Base-by-base conservation (phyloP, 2,888 invertebrate species). In the Acronicta aceris region DNA sequence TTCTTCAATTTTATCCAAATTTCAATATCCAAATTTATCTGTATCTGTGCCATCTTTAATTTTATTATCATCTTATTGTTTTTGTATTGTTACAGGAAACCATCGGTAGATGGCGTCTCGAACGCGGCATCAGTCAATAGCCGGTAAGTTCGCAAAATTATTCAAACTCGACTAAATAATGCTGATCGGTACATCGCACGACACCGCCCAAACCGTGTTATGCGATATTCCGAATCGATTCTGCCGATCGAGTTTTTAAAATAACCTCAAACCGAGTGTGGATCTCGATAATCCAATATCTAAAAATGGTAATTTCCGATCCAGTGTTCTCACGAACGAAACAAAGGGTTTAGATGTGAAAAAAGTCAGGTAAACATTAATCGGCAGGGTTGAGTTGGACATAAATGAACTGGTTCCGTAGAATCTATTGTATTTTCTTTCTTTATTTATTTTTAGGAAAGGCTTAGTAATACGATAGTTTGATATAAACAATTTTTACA, bases 51-150 rank as follows among this genome's bases (percentile, higher is more conserved):
- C 21, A 21, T n/a, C 21, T 21, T 21, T 21, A 21, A 30, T 30
- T 30, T 9, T 30, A 30, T 30, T 1, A 8, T 30, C 9, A 9
- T 30, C 30, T 9, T 9, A 30, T 12, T 33, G 1, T 3, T 33
- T 42, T 33, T 56, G 15, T 30, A 88, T 95, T 95, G 93, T 97
- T 96, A 87, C 96, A 97, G 96, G 95, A 98, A 98, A 95, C 97
- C 98, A 81, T 96, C 97, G 71, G 97, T 97, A 93, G 98, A 98
- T 92, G 97, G 97, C 87, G 97, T 97, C 84, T 97, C 97, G 75
- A 97, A 97, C 86, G 96, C 97, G 59, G 96, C 97, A 71, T 97
- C 98, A 78, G 97, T 97, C 84, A 98, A 98, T 94, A 97, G 97
- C 87, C 97, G 98, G 98, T 98, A 95, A 97, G 98, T 97, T 53